Base-by-base conservation (phyloP, 2,888 invertebrate genomes). In the Heliconius erato region DNA sequence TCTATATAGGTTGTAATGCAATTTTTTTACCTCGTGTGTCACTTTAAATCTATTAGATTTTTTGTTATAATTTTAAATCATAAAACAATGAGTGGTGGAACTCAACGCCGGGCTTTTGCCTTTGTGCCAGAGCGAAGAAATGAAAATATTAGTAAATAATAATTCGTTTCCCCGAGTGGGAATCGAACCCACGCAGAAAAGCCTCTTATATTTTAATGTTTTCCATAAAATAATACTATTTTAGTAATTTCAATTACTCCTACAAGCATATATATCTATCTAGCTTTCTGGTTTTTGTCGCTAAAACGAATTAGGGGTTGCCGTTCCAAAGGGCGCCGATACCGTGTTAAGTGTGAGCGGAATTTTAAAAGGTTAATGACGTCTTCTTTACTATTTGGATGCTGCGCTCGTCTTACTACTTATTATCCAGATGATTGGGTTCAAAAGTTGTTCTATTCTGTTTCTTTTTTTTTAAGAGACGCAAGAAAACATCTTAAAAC, bases 271-370 rank as follows among this genome's bases (percentile, higher is more conserved):
- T 44, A 67, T 23, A 44, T 67, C 11, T 40, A 65, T 63, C 23
- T 65, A 44, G 44, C 28, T 68, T 65, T 19, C 16, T 49, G n/a
- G 28, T 44, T 68, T 49, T 32, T 78, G 78, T 68, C 68, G 68
- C 78, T 28, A 67, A 78, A 78, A 78, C 78, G 67, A 78, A 78
- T 78, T 78, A 44, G 78, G 67, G 78, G 23, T 76, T 26, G 28
- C 65, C 68, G 44, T 67, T 32, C 67, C 78, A 49, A 78, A 78
- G 68, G 78, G 49, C 44, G 78, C 44, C 28, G 44, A 69, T 72
- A 63, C 26, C 72, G 63, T 28, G 79, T 44, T 16, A 59, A 44
- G 23, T 79, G 71, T 59, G 79, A 59, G 71, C 3, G 78, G 78
- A 78, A 78, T 78, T 78, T 67, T 49, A 78, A 79, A 54, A 68